These are phyloP conservation scores for Coelopa pilipes DNA, from an alignment of 2,888 invertebrate genomes.

Conservation along the genomic window DNA sequence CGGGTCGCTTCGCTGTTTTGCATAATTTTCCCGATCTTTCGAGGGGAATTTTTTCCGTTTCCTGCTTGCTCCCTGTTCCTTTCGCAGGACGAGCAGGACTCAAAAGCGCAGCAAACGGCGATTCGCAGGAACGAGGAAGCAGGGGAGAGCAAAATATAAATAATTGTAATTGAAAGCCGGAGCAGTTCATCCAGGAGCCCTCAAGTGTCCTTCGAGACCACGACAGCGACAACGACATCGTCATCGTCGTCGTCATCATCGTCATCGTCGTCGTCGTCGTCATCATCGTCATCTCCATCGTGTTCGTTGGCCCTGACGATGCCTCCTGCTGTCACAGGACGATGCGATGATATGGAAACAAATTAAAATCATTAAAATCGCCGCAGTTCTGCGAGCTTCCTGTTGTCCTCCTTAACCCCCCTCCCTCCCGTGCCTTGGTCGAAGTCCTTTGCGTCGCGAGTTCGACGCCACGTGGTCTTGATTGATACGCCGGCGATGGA, in stretches of 20 bases:
- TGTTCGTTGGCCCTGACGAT: too few species aligned
- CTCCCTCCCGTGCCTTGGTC: too few species aligned
- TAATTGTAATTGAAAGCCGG: slow-evolving; percentile 24
- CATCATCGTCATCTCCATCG: too few species aligned
- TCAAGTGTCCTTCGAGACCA: too few species aligned
- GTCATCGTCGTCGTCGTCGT: too few species aligned
- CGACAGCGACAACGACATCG: too few species aligned
- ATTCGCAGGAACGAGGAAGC: neutral
- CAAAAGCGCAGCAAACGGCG: slow-evolving; percentile 15
- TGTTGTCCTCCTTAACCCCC: too few species aligned
- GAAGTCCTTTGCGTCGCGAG: neutral
- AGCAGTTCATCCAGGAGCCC: too few species aligned
- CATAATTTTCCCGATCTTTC: slow-evolving; percentile 29
- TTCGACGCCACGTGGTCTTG: neutral
- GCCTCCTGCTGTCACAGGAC: neutral
- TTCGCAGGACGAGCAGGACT: too few species aligned
- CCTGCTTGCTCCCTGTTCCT: too few species aligned
- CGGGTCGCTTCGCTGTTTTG: slow-evolving; percentile 30
- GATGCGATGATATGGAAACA: slow-evolving; percentile 35
- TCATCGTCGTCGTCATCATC: too few species aligned
- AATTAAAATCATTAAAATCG: neutral
- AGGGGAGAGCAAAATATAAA: slow-evolving; percentile 3
- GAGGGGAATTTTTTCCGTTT: too few species aligned
- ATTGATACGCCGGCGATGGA: neutral
- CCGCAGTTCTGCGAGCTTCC: neutral